Base-by-base conservation (phyloP, 2,113 vertebrate genomes). In the Cranoglanis bouderius region DNA sequence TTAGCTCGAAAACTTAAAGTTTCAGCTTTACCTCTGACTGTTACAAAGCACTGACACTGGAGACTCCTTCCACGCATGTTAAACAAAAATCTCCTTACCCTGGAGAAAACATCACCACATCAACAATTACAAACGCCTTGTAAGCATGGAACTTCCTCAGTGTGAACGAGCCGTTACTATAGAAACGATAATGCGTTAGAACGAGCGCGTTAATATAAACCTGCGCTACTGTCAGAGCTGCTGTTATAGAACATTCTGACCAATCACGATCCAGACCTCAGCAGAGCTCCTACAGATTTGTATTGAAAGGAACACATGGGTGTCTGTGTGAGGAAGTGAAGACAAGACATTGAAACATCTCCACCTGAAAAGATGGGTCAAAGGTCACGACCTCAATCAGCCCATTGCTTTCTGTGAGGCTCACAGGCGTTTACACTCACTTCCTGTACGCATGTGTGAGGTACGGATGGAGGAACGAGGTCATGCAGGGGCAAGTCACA, bases 361-460 rank as follows among this genome's bases (percentile, higher is more conserved):
- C 24, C 38, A n/a, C 82, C 59, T 65, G 82, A 84, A 65, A 84
- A 43, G 38, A 63, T 12, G 82, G 59, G 82, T 84, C 35, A 43
- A 46, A 84, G 57, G 57, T 84, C 26, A 46, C 1, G 26, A n/a
- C 59, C 59, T 84, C 82, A 84, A 84, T 84, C 82, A 84, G 59
- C 21, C 55, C 57, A 40, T 0, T 29, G 24, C 57, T 84, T 84
- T 65, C 35, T 40, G 55, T 2, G 55, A 84, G 38, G 59, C 82
- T 65, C 40, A 46, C 57, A 46, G 21, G 55, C 21, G 29, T 61
- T 38, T 26, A 59, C 32, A 46, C 57, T 46, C 38, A 63, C 38
- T 84, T 84, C 38, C 82, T 84, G 82, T 63, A 29, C 26, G 6
- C 35, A 14, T 29, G 81, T 59, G 49, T 35, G 51, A 21, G 78